Evolutionary conservation across 2,888 invertebrate genomes (phyloP), one percentile per base, ranked within the genome.

Genomic region (Actias luna): DNA sequence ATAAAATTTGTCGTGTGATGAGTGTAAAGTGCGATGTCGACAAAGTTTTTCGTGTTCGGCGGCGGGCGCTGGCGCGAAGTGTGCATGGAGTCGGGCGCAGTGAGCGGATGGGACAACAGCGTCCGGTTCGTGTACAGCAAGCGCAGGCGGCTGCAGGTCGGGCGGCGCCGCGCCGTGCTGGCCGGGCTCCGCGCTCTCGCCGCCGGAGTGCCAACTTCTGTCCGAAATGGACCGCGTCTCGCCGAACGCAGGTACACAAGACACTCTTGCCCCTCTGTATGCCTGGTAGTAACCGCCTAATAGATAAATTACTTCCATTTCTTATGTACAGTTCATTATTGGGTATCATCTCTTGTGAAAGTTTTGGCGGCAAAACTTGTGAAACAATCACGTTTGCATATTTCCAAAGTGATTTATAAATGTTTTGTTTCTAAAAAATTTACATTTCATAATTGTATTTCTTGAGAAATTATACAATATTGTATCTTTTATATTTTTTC

Each of bases 51-150:
- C 62, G 65, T 80, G 25, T 70, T 69, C 58, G 77, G 69, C 27
- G 73, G 71, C 16, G 71, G 75, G 14, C 71, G 75, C 57, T 80
- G 80, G 80, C 76, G 80, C 36, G 75, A 73, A 64, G 39, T 80
- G 27, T 70, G 76, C 18, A n/a, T 66, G 12, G 61, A 62, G 0
- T 63, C 66, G 4, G 80, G 79, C 0, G 61, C 68, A 7, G 69
- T 78, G 14, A 62, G 69, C 12, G 77, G 78, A 4, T 75, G 75
- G 77, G 75, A 75, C 64, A 55, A 59, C 64, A 67, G 57, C 27
- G 63, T 14, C 14, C 42, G 61, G 22, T 67, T 65, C 35, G 76
- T 59, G 31, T 59, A 59, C 42, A 16, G 61, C 65, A 64, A 10
- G 69, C 66, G 70, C 67, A 81, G 76, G 12, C 68, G 72, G 16